Evolutionary conservation across 2,888 invertebrate genomes (phyloP).

Genomic region (Nezara viridula): DNA sequence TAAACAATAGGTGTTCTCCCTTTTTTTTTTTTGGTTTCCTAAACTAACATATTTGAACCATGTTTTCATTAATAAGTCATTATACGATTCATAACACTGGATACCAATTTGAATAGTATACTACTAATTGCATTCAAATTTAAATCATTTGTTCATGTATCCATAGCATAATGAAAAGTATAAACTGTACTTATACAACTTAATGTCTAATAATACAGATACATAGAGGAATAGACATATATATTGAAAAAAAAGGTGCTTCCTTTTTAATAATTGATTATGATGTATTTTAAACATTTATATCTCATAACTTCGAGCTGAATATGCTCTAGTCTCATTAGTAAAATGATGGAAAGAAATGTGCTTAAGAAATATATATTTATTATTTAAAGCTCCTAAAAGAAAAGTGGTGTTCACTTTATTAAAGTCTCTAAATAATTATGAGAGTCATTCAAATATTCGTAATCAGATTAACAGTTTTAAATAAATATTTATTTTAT

Average conservation of each 20-base stretch:
- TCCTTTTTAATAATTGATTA: background rate
- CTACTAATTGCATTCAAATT: background rate
- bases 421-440: background rate
- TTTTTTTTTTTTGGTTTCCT: background rate
- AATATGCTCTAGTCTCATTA: background rate
- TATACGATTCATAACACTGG: slow-evolving; percentile 12
- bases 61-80: background rate
- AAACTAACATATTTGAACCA: slow-evolving; percentile 41
- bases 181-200: slow-evolving; percentile 41
- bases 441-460: slow-evolving; percentile 46
- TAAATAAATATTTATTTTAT: background rate
- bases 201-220: slow-evolving; percentile 31
- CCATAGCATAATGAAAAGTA: slow-evolving; percentile 38
- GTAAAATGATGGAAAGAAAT: background rate
- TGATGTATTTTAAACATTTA: background rate
- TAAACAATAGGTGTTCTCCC: background rate
- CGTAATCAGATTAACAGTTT: background rate
- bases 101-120: background rate
- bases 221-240: slow-evolving; percentile 2
- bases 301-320: background rate
- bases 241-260: background rate
- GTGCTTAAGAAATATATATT: background rate
- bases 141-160: background rate
- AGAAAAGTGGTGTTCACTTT: slow-evolving; percentile 23
- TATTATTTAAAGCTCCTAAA: background rate